Evolutionary conservation across 2,797 vertebrate species (phyloP).

Genomic region (Novumbra hubbsi): DNA sequence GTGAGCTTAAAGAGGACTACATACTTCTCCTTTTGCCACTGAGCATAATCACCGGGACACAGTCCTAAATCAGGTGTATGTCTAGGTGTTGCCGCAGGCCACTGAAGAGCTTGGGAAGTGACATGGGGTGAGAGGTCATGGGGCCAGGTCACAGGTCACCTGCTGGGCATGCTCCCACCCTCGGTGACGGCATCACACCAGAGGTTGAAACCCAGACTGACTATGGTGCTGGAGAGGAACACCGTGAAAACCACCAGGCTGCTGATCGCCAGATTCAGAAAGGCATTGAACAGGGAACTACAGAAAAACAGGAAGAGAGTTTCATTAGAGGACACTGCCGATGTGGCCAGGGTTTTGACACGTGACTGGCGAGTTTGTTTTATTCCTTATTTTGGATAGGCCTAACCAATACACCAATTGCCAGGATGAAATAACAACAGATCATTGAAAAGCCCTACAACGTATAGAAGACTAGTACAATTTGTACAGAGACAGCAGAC

Average conservation of each 20-base stretch:
- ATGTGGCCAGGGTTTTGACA: too few relatives aligned
- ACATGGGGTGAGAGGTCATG: neutral
- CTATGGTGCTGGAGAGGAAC: slow-evolving; percentile 94
- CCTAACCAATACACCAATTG: neutral
- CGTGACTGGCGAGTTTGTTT: neutral
- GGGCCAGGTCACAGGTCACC: slow-evolving; percentile 70
- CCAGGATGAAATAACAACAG: neutral
- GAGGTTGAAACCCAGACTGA: slow-evolving; percentile 95
- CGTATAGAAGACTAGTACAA: neutral
- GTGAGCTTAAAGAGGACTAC: slow-evolving; percentile 1
- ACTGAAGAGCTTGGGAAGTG: neutral
- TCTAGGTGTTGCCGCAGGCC: neutral
- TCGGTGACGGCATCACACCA: slow-evolving; percentile 96
- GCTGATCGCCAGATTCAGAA: slow-evolving; percentile 93
- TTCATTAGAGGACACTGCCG: too few relatives aligned
- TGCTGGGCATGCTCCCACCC: slow-evolving; percentile 84
- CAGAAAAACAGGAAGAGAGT: slow-evolving; percentile 26
- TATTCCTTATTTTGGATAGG: neutral
- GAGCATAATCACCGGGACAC: neutral
- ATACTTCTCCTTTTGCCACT: neutral
- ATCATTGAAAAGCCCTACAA: neutral
- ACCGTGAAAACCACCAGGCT: slow-evolving; percentile 87
- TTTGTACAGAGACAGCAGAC: neutral
- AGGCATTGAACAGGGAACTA: slow-evolving; percentile 94
- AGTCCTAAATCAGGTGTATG: neutral